Evolutionary conservation across 2,888 invertebrate species (phyloP).

Genomic region (Sicus ferrugineus): DNA sequence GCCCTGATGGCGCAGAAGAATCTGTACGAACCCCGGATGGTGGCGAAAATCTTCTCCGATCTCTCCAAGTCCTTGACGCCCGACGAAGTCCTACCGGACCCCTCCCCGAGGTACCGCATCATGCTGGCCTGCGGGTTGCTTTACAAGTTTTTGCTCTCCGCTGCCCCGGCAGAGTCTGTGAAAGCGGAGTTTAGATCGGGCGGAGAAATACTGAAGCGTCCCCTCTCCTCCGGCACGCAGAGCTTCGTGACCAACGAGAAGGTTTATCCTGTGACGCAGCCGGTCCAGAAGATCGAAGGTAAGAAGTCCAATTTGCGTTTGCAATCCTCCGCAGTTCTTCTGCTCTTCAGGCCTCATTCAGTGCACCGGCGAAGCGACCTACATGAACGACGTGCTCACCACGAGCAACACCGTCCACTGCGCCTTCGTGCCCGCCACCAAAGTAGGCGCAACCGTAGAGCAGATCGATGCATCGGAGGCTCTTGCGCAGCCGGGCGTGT

Average conservation of each 20-base stretch:
- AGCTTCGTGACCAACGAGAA: slow-evolving; percentile 73
- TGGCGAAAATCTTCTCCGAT: slow-evolving; percentile 65
- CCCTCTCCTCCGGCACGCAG: slow-evolving; percentile 73
- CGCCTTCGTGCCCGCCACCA: slow-evolving; percentile 71
- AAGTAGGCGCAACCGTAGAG: slow-evolving; percentile 68
- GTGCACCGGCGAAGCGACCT: slow-evolving; percentile 78
- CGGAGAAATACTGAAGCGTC: slow-evolving; percentile 69
- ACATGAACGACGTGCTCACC: slow-evolving; percentile 75
- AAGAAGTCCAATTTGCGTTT: not conserved
- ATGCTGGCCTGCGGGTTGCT: slow-evolving; percentile 76
- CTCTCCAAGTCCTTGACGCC: slow-evolving; percentile 71
- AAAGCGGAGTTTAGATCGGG: slow-evolving; percentile 68
- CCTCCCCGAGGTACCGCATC: slow-evolving; percentile 73
- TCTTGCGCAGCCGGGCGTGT: slow-evolving; percentile 71
- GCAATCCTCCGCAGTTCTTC: not conserved
- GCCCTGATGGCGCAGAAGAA: slow-evolving; percentile 62
- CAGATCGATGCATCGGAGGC: slow-evolving; percentile 70
- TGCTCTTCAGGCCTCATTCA: slow-evolving; percentile 67
- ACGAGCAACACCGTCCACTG: slow-evolving; percentile 69
- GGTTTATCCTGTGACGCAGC: slow-evolving; percentile 79
- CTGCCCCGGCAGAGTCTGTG: slow-evolving; percentile 67
- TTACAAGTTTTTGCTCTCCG: slow-evolving; percentile 73
- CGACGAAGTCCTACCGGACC: slow-evolving; percentile 71
- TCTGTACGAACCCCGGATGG: slow-evolving; percentile 65
- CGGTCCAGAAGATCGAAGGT: slow-evolving; percentile 76